Evolutionary conservation across 2,797 vertebrate genomes (phyloP).

Genomic region (Euphonia xanthogaster): DNA sequence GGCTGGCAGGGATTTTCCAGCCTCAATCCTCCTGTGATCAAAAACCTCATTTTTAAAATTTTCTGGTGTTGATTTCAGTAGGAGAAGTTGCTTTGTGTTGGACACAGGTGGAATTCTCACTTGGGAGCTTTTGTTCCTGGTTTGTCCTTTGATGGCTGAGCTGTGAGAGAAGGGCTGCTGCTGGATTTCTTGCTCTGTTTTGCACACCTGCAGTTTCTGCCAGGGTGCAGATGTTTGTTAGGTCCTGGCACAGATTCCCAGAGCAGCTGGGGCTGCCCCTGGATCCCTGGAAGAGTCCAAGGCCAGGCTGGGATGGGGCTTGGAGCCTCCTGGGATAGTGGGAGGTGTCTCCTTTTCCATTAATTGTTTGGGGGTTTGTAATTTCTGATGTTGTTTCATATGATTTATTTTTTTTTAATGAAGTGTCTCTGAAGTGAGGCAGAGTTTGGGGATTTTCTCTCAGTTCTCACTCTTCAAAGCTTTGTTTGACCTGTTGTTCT

Average conservation of each 20-base stretch:
- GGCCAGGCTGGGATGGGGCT: neutral
- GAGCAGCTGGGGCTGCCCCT: neutral
- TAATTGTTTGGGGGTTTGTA: neutral
- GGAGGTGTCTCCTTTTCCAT: neutral
- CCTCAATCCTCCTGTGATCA: fast-evolving
- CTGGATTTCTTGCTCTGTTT: neutral
- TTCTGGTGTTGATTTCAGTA: neutral
- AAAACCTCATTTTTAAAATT: fast-evolving
- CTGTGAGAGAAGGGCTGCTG: neutral
- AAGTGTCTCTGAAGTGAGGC: neutral
- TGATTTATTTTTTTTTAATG: neutral
- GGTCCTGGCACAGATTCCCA: neutral
- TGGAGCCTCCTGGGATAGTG: neutral
- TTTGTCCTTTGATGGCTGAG: neutral
- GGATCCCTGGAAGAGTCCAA: neutral
- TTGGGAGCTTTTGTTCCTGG: neutral
- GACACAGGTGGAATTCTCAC: fast-evolving
- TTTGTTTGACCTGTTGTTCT: neutral
- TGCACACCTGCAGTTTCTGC: neutral
- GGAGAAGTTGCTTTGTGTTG: neutral
- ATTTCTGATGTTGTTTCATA: neutral
- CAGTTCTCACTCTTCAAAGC: neutral
- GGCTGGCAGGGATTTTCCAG: neutral
- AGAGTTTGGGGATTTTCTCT: neutral
- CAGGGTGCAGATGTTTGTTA: neutral